Conservation (phyloP, 2,113 vertebrate genomes). For the Tachuris rubrigastra region DNA sequence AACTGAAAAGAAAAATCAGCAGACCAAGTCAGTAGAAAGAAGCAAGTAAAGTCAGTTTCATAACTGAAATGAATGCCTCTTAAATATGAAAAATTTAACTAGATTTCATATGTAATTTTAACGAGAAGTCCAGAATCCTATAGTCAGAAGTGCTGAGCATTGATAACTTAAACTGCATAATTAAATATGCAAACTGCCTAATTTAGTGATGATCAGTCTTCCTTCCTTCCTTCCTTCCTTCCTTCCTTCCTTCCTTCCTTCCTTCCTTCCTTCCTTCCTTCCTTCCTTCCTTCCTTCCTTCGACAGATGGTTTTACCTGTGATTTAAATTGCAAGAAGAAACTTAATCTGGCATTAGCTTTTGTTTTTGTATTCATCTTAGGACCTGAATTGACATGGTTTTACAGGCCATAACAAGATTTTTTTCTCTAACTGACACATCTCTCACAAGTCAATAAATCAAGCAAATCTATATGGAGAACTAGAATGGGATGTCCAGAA, state of each 20-base stretch:
- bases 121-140: neutral
- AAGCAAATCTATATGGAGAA: neutral
- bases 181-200: neutral
- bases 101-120: neutral
- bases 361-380: neutral
- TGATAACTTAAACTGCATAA: neutral
- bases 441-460: neutral
- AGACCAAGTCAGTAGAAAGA: neutral
- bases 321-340: neutral
- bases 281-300: neutral
- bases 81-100: neutral
- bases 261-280: too few species aligned
- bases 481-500: neutral
- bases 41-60: neutral
- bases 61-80: neutral
- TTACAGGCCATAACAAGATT: neutral
- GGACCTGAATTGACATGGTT: neutral
- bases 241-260: too few species aligned
- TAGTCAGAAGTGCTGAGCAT: neutral
- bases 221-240: neutral
- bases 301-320: neutral
- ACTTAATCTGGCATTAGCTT: neutral
- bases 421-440: neutral
- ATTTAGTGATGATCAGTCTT: neutral
- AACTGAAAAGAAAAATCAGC: neutral